These are phyloP conservation scores for Xenentodon cancila DNA, from an alignment of 2,797 vertebrate species.

Conservation along the genomic window DNA sequence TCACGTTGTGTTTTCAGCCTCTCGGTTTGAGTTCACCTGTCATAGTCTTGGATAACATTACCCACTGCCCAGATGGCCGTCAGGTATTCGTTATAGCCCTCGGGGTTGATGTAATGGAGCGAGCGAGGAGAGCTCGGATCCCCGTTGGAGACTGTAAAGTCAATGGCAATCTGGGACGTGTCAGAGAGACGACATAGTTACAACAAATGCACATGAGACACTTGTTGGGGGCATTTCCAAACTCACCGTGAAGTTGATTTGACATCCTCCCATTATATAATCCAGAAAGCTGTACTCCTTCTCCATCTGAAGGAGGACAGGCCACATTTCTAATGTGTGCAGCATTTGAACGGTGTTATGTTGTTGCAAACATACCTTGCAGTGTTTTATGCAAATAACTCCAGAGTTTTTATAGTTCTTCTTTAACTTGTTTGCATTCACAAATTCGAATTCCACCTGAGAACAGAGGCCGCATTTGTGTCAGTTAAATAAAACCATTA, in stretches of 20 bases:
- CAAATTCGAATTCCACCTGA: conserved; percentile 91
- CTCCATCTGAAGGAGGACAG: conserved; percentile 80
- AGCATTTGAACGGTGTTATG: too few relatives aligned
- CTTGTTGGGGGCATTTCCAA: not conserved
- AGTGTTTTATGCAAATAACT: conserved; percentile 87
- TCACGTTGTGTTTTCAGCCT: not conserved
- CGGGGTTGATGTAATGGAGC: conserved; percentile 94
- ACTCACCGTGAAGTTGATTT: conserved; percentile 97
- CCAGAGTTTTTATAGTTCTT: conserved; percentile 95
- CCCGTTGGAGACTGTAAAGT: conserved; percentile 97
- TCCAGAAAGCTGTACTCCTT: conserved; percentile 94
- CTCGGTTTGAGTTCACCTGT: conserved; percentile 77
- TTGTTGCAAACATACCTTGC: conserved; percentile 81
- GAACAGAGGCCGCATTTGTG: not conserved
- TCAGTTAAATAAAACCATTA: not conserved
- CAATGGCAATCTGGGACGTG: conserved; percentile 89
- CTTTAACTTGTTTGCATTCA: conserved; percentile 91
- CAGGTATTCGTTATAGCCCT: conserved; percentile 94
- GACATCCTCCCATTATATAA: conserved; percentile 97
- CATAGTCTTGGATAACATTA: conserved; percentile 94
- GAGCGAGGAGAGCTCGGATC: conserved; percentile 90
- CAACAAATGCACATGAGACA: not conserved
- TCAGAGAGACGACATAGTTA: not conserved
- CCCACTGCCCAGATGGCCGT: conserved; percentile 96
- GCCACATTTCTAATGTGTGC: not conserved